These are phyloP conservation scores for Therioaphis trifolii DNA, from an alignment of 2,888 invertebrate species.

Conservation along the genomic window DNA sequence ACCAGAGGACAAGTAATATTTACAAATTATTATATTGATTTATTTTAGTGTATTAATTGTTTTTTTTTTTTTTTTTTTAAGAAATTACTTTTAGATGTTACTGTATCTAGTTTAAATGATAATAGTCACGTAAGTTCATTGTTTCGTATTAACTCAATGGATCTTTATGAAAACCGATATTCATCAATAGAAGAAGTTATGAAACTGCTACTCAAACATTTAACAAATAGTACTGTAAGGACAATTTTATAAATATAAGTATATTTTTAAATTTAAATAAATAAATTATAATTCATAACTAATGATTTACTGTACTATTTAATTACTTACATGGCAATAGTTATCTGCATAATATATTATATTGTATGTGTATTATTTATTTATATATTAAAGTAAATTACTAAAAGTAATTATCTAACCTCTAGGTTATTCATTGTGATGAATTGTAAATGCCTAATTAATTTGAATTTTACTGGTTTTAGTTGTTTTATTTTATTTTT, in stretches of 20 bases:
- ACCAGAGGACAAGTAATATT: constrained; percentile 71
- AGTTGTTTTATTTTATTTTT: too few relatives aligned
- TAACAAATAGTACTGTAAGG: constrained; percentile 51
- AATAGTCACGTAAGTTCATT: constrained; percentile 71
- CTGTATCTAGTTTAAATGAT: constrained; percentile 74
- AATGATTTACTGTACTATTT: too few relatives aligned
- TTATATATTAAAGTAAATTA: too few relatives aligned
- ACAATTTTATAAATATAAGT: constrained; percentile 15
- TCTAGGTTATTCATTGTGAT: too few relatives aligned
- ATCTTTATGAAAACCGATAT: constrained; percentile 52
- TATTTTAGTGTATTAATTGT: not conserved
- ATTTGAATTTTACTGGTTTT: too few relatives aligned
- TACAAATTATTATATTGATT: not conserved
- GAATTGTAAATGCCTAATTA: too few relatives aligned
- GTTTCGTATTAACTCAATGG: constrained; percentile 40
- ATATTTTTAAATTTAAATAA: too few relatives aligned
- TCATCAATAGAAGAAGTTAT: constrained; percentile 60
- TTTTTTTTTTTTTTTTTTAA: constrained; percentile 9
- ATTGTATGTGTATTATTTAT: too few relatives aligned
- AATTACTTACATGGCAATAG: too few relatives aligned
- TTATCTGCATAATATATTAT: too few relatives aligned
- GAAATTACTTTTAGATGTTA: constrained; percentile 73
- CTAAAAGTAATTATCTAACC: too few relatives aligned
- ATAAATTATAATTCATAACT: too few relatives aligned
- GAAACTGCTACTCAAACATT: constrained; percentile 54